These are phyloP conservation scores for Netelia virgata DNA, from an alignment of 2,888 invertebrate species.

Conservation along the genomic window DNA sequence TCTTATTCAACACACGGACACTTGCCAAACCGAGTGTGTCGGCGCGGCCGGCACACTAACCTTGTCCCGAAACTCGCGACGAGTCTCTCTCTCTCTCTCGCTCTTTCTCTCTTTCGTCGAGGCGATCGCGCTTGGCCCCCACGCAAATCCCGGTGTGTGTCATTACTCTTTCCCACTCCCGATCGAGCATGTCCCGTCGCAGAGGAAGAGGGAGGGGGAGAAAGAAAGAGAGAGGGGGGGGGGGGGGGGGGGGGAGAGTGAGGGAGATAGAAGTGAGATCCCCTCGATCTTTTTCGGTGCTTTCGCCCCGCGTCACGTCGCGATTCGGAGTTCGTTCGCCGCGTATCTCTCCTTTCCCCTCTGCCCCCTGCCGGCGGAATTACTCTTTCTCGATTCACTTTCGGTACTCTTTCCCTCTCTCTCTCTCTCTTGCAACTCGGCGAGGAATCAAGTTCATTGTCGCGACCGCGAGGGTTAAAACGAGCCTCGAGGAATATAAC, in stretches of 20 bases:
- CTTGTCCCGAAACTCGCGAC: constrained; percentile 78
- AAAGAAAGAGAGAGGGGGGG: not conserved
- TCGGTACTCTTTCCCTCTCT: constrained; percentile 6
- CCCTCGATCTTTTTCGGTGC: constrained; percentile 71
- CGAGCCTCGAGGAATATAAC: not conserved
- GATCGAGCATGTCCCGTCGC: constrained; percentile 41
- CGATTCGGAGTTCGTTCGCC: constrained; percentile 53
- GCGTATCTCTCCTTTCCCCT: constrained; percentile 42
- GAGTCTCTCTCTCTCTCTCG: constrained; percentile 49
- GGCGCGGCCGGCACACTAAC: constrained; percentile 78
- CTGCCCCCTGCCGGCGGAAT: constrained; percentile 69
- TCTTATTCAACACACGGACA: constrained; percentile 59
- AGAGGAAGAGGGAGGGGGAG: constrained; percentile 15
- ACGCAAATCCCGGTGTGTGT: constrained; percentile 60
- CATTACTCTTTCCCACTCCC: constrained; percentile 68
- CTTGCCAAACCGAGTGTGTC: constrained; percentile 73
- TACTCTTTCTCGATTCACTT: constrained; percentile 69
- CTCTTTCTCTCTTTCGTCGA: constrained; percentile 28
- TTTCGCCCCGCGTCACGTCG: constrained; percentile 36
- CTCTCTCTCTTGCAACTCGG: too few species aligned
- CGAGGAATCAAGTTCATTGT: constrained; percentile 67
- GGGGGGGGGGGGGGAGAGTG: constrained; percentile 21
- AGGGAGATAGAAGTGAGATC: not conserved
- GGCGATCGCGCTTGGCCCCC: constrained; percentile 34
- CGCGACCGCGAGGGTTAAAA: constrained; percentile 37